Evolutionary conservation across 2,113 vertebrate genomes (phyloP).

Genomic region (Myrmecobius fasciatus): DNA sequence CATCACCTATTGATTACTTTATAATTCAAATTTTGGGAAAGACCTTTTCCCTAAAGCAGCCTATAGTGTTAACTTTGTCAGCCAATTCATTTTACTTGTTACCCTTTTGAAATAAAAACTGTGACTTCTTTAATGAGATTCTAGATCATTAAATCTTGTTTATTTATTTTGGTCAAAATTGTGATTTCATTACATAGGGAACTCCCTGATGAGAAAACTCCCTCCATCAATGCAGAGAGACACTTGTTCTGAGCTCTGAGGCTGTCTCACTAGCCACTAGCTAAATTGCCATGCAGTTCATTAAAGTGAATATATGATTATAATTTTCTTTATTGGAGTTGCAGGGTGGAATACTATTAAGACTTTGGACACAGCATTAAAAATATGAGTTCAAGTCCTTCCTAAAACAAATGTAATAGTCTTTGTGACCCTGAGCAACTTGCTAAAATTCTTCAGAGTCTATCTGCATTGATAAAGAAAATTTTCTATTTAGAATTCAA

Average conservation of each 20-base stretch:
- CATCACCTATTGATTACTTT: conserved; percentile 43
- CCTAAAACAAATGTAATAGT: background rate
- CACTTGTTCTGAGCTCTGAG: background rate
- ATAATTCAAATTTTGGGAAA: background rate
- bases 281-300: background rate
- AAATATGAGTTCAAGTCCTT: background rate
- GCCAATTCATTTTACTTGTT: background rate
- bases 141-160: background rate
- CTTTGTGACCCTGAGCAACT: background rate
- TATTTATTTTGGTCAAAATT: background rate
- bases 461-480: background rate
- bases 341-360: background rate
- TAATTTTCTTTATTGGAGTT: background rate
- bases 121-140: background rate
- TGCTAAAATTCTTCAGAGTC: background rate
- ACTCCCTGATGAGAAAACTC: background rate
- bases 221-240: background rate
- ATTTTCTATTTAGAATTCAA: background rate
- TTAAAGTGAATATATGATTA: background rate
- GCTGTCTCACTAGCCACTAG: background rate
- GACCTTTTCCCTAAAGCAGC: background rate
- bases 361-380: background rate
- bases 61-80: conserved; percentile 31
- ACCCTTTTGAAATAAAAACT: background rate
- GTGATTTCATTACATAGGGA: background rate